phyloP scores from a whole-genome alignment of 2,797 vertebrate species.

The Spondyliosoma cantharus region DNA sequence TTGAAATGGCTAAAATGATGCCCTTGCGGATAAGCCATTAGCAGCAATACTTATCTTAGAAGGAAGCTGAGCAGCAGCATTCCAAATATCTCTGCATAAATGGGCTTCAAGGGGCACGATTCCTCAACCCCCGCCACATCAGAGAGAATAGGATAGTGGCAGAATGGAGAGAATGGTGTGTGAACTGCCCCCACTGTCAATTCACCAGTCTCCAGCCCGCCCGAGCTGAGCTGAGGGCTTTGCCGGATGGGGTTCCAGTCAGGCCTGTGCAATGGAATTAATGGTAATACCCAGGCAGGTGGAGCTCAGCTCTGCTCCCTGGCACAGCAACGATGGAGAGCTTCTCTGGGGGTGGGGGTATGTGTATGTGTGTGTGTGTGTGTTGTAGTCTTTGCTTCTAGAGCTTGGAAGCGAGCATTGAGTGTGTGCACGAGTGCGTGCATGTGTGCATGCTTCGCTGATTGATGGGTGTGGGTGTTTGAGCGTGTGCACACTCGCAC shows the following conservation, averaged over 20 bases:
- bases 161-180: conserved; percentile 61
- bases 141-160: conserved; percentile 75
- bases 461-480: conserved; percentile 51
- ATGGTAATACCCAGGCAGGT: conserved; percentile 84
- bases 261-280: conserved; percentile 78
- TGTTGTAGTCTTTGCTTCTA: conserved; percentile 46
- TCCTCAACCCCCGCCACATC: conserved; percentile 72
- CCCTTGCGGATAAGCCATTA: conserved; percentile 71
- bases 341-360: conserved; percentile 49
- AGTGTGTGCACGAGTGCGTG: conserved; percentile 48
- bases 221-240: conserved; percentile 72
- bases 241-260: conserved; percentile 76
- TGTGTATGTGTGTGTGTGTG: conserved; percentile 24
- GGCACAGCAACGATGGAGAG: conserved; percentile 65
- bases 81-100: conserved; percentile 74
- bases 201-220: conserved; percentile 72
- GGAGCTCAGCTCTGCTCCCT: conserved; percentile 78
- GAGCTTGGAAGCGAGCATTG: conserved; percentile 53
- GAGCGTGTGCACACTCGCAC: conserved; percentile 43
- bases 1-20: conserved; percentile 69
- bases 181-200: conserved; percentile 68
- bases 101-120: conserved; percentile 65
- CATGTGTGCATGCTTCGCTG: conserved; percentile 53
- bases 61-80: conserved; percentile 56
- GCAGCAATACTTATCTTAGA: conserved; percentile 69